Evolutionary conservation across 2,888 invertebrate genomes (phyloP).

Genomic region (Peribatodes rhomboidaria): DNA sequence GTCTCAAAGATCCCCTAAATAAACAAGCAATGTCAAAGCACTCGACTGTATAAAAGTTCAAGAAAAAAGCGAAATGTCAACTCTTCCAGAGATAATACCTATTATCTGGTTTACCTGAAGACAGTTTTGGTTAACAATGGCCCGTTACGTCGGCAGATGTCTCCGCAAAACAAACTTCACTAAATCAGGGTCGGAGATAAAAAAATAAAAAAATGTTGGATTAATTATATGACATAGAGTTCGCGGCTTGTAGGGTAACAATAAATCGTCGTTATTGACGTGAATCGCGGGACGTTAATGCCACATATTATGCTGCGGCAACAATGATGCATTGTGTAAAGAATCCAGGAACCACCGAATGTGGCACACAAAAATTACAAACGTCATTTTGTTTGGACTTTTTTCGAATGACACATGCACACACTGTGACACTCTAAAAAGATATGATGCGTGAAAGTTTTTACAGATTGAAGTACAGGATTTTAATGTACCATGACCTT

Average conservation of each 20-base stretch:
- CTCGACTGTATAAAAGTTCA: constrained; percentile 77
- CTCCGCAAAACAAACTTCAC: constrained; percentile 83
- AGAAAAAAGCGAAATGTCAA: constrained; percentile 77
- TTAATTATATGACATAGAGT: constrained; percentile 73
- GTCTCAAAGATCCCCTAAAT: constrained; percentile 68
- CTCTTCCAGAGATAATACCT: constrained; percentile 80
- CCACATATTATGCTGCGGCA: constrained; percentile 79
- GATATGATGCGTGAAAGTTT: constrained; percentile 55
- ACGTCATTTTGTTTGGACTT: constrained; percentile 68
- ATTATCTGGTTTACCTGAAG: constrained; percentile 83
- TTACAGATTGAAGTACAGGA: constrained; percentile 34
- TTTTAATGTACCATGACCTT: constrained; percentile 36
- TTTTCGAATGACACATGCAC: constrained; percentile 54
- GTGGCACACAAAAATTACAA: constrained; percentile 69
- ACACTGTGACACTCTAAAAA: constrained; percentile 58
- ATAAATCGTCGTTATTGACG: constrained; percentile 85
- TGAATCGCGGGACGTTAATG: constrained; percentile 83
- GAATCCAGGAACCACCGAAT: constrained; percentile 69
- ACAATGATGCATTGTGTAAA: constrained; percentile 82
- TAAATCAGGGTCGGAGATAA: constrained; percentile 74
- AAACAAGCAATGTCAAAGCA: constrained; percentile 80
- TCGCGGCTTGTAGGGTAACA: constrained; percentile 67
- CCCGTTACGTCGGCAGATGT: constrained; percentile 75
- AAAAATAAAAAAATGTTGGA: constrained; percentile 73
- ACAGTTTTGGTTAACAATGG: constrained; percentile 73